Percentiles rank a stretch among this genome's conserved stretches.
These are phyloP conservation scores for Excalfactoria chinensis DNA, from an alignment of 2,113 vertebrate genomes.

Conservation along the genomic window DNA sequence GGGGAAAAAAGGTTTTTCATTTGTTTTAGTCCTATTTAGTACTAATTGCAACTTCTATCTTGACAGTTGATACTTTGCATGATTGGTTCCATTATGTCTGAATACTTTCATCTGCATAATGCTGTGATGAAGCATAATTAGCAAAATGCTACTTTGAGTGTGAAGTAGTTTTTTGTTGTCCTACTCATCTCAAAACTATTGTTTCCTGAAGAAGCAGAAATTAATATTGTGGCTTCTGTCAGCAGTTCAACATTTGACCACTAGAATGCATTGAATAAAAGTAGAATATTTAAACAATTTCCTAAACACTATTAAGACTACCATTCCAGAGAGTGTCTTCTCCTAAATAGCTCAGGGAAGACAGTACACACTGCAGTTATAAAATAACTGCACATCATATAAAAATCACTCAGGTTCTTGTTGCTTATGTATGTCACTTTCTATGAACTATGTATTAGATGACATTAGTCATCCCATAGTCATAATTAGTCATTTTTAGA, in stretches of 20 bases:
- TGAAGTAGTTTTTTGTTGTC: constrained; percentile 27
- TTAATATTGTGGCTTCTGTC: not conserved
- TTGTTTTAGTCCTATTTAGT: not conserved
- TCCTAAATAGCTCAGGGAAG: not conserved
- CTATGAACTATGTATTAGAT: not conserved
- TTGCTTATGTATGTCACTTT: not conserved
- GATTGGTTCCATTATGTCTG: constrained; percentile 54
- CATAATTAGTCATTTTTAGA: not conserved
- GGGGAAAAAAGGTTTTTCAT: not conserved
- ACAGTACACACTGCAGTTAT: not conserved
- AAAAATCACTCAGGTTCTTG: not conserved
- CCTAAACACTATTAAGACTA: not conserved
- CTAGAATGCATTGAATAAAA: not conserved
- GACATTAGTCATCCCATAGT: not conserved
- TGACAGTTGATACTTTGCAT: constrained; percentile 32
- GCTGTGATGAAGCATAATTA: constrained; percentile 41
- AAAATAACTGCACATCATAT: not conserved
- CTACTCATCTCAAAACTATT: constrained; percentile 6
- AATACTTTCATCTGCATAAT: constrained; percentile 58
- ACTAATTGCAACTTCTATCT: constrained; percentile 22
- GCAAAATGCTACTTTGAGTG: constrained; percentile 39
- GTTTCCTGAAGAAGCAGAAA: not conserved
- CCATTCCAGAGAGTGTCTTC: not conserved
- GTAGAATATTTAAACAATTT: not conserved
- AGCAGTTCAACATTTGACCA: constrained; percentile 3